Base-by-base conservation (phyloP, 2,888 invertebrate genomes). In the Mesorhabditis sp. region DNA sequence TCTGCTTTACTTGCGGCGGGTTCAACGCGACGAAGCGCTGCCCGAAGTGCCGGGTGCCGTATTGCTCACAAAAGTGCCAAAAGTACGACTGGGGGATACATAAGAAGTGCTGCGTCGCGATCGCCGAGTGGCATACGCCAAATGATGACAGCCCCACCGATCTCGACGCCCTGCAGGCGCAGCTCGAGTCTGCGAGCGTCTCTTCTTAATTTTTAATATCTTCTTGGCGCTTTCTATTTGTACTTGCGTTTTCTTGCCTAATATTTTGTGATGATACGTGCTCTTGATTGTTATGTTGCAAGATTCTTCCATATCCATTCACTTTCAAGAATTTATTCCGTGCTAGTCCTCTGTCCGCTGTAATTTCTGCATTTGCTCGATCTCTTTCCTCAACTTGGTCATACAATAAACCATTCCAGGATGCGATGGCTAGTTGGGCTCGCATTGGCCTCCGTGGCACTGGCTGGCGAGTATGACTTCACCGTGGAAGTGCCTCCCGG, bases 61-160 rank as follows among this genome's bases (percentile, higher is more conserved):
- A 98, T 86, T 98, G 97, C 88, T 92, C 94, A 87, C 90, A 92
- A 72, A 92, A 92, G 84, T 98, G 98, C 86, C 97, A 98, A 87
- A 91, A 93, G 76, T 88, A 95, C 65, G 95, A 89, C 78, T 89
- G 89, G 89, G 78, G 85, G 50, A 86, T 87, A 5, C 89, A 89
- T 80, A 89, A 89, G 70, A 78, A 74, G 69, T 71, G 76, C 43
- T 80, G 80, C 58, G 66, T 69, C 2, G 70, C 76, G 2, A 69
- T 80, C 44, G 67, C 50, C n/a, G 69, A 62, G 4, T 67, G 74
- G 63, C 68, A 68, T 64, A 7, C 62, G 4, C 65, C 45, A 43
- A 66, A 71, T 62, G 43, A 71, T 42, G 71, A 69, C n/a, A 44
- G 42, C 6, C 43, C 7, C 43, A 50, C n/a, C 58, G 58, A 50